A percentile compares a stretch with the other conserved stretches of the same genome.
phyloP scores from a whole-genome alignment of 2,113 vertebrate genomes.

The Nematolebias whitei region DNA sequence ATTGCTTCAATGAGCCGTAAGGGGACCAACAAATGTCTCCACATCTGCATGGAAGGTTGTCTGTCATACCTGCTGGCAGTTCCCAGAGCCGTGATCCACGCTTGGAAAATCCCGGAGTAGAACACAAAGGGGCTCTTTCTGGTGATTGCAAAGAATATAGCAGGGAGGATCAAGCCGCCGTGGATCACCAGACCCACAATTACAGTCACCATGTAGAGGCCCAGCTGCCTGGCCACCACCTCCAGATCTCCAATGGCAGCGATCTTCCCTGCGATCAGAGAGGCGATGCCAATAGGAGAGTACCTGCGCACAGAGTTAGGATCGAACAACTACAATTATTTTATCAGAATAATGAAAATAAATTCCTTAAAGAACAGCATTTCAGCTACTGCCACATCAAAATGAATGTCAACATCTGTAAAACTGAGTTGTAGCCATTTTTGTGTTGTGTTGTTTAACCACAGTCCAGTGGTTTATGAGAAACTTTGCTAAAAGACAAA shows the following conservation, averaged over 20 bases:
- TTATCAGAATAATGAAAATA: too few relatives aligned
- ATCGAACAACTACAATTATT: not conserved
- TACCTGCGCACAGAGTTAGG: constrained; percentile 72
- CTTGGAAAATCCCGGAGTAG: constrained; percentile 86
- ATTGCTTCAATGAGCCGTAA: too few relatives aligned
- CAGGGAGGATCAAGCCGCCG: constrained; percentile 82
- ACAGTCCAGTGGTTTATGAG: too few relatives aligned
- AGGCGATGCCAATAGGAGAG: constrained; percentile 84
- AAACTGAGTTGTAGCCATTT: too few relatives aligned
- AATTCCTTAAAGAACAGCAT: too few relatives aligned
- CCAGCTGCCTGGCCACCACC: constrained; percentile 82
- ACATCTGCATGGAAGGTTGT: too few relatives aligned
- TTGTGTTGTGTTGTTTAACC: too few relatives aligned
- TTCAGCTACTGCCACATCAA: too few relatives aligned
- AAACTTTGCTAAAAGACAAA: too few relatives aligned
- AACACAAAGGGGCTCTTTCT: constrained; percentile 83
- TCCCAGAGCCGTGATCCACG: constrained; percentile 87
- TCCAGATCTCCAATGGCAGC: constrained; percentile 85
- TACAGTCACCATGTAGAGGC: constrained; percentile 88
- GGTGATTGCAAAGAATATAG: constrained; percentile 82
- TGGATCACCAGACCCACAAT: constrained; percentile 85
- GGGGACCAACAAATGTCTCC: too few relatives aligned
- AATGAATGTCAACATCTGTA: too few relatives aligned
- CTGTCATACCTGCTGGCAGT: constrained; percentile 83
- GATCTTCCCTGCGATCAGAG: constrained; percentile 86